Conservation (phyloP, 2,797 vertebrate genomes). For the Rousettus madagascariensis region DNA sequence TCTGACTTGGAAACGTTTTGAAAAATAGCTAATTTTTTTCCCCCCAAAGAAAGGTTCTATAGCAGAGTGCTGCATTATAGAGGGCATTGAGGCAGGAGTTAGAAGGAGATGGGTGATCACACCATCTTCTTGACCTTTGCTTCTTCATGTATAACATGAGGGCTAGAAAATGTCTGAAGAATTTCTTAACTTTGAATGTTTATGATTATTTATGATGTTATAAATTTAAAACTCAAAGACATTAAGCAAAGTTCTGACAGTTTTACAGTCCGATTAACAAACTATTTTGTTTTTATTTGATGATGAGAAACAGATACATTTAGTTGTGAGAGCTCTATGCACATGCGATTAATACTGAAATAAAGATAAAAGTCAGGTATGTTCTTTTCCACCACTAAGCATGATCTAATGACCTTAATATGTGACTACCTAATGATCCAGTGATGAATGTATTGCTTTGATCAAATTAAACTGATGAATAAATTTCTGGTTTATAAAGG, state of each 20-base stretch:
- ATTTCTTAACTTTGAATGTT: not conserved
- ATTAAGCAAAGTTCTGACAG: conserved; percentile 8
- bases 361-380: conserved; percentile 56
- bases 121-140: not conserved
- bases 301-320: conserved; percentile 36
- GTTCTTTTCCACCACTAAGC: conserved; percentile 18
- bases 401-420: not conserved
- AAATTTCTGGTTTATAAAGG: not conserved
- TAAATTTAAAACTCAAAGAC: not conserved
- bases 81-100: not conserved
- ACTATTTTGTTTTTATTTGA: not conserved
- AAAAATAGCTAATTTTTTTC: conserved; percentile 56
- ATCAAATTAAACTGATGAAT: conserved; percentile 22
- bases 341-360: conserved; percentile 13
- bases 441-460: not conserved
- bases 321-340: conserved; percentile 26
- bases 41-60: not conserved
- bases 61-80: not conserved
- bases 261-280: conserved; percentile 48
- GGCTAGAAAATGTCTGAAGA: not conserved
- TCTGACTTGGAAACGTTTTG: conserved; percentile 52
- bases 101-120: not conserved
- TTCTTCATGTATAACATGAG: not conserved
- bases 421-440: conserved; percentile 13
- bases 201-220: conserved; percentile 23